These are phyloP conservation scores for Cataglyphis albicans DNA, from an alignment of 2,888 invertebrate genomes.

Conservation along the genomic window DNA sequence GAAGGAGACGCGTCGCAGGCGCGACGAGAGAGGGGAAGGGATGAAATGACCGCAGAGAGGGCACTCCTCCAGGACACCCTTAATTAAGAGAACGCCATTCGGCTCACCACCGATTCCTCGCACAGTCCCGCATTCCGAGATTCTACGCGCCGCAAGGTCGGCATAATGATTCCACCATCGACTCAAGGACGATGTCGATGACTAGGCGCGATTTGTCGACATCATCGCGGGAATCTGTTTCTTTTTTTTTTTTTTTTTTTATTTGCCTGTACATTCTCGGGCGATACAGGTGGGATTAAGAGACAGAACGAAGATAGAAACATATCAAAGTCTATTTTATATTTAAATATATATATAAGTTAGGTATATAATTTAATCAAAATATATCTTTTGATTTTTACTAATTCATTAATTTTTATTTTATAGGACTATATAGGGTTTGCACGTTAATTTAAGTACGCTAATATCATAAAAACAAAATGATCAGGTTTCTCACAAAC, in stretches of 20 bases:
- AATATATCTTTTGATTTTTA: neutral
- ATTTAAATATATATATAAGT: neutral
- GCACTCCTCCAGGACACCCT: constrained; percentile 74
- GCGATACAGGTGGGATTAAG: neutral
- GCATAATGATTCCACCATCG: constrained; percentile 54
- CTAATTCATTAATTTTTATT: neutral
- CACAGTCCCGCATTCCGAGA: constrained; percentile 73
- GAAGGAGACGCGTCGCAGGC: constrained; percentile 25
- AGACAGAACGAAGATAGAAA: constrained; percentile 30
- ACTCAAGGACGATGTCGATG: constrained; percentile 57
- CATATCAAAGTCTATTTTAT: constrained; percentile 8
- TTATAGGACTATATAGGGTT: neutral
- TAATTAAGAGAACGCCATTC: constrained; percentile 82
- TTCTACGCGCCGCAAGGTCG: constrained; percentile 62
- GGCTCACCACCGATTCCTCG: constrained; percentile 77
- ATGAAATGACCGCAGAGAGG: constrained; percentile 50
- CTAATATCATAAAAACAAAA: neutral
- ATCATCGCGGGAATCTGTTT: constrained; percentile 31
- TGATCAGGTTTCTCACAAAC: neutral
- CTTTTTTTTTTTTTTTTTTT: neutral
- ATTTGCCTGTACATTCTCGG: constrained; percentile 16
- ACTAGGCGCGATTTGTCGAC: constrained; percentile 41
- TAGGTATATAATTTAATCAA: neutral
- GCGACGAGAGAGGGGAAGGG: constrained; percentile 26
- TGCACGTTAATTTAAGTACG: neutral